Base-by-base conservation (phyloP, 2,888 invertebrate species). In the Dasysyrphus albostriatus region DNA sequence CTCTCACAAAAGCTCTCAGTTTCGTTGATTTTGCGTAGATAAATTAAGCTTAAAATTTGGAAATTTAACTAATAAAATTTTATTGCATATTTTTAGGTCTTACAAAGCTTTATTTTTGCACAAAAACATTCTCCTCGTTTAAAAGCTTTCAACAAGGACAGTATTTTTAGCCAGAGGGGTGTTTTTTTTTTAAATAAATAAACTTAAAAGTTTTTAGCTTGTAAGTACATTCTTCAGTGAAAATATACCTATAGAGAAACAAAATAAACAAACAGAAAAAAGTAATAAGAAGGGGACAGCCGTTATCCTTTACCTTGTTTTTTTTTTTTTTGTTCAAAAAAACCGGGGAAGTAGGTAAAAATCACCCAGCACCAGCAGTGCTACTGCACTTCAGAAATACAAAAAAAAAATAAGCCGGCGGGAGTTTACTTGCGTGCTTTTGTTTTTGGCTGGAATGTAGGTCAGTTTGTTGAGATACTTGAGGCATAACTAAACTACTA, bases 391-490 rank as follows among this genome's bases (percentile, higher is more conserved):
- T 39, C 2, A 29, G 4, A 54, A 54, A 56, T 32, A 73, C 3
- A 34, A 39, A 56, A 70, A 47, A 61, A 51, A 47, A 5, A 63
- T 44, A 39, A 32, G 87, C 87, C 78, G 87, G 87, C 78, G 83
- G 87, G 87, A 83, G 51, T 83, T 83, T 67, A 83, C 65, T 83
- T 75, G 70, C 70, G 49, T 69, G 78, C 83, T 83, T 82, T 83
- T 87, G 78, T 87, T 72, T 79, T 83, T 51, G 37, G 29, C 49
- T 54, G 70, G 75, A 87, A 87, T 87, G 83, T 87, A 87, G 87
- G 87, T 87, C 87, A 87, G 87, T 79, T 87, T 75, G 74, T 65
- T 74, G 58, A 78, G 74, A 82, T 87, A 87, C 74, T 87, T 82
- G 42, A 78, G 69, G 82, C 77, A 72, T 63, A 81, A 69, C 77